Evolutionary conservation across 2,113 vertebrate species (phyloP).

Genomic region (Ophthalmotilapia sp.): DNA sequence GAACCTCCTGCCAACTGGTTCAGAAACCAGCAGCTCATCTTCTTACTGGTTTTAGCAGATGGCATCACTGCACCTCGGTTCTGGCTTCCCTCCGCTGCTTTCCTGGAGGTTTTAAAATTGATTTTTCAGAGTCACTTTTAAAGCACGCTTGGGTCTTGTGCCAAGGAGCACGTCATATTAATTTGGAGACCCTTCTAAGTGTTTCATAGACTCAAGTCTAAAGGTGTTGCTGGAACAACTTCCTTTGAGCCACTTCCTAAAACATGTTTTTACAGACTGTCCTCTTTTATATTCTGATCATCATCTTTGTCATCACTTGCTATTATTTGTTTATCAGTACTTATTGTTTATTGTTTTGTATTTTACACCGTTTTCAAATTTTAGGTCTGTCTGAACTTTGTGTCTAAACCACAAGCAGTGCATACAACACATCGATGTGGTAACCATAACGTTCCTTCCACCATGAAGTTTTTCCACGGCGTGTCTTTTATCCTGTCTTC

Average conservation of each 20-base stretch:
- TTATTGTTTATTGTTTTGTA: background rate
- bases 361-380: fast-evolving
- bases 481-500: fast-evolving
- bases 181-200: background rate
- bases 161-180: background rate
- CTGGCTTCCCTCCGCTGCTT: background rate
- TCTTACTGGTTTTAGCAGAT: background rate
- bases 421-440: fast-evolving
- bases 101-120: background rate
- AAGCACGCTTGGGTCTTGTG: background rate
- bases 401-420: background rate
- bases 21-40: background rate
- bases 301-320: background rate
- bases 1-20: background rate
- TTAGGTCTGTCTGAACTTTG: background rate
- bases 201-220: fast-evolving
- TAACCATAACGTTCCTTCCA: background rate
- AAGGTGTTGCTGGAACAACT: background rate
- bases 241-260: background rate
- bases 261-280: background rate
- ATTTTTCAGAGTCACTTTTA: background rate
- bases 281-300: background rate
- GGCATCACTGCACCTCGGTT: background rate
- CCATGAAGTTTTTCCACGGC: background rate
- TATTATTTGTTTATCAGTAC: background rate